Evolutionary conservation across 2,797 vertebrate species (phyloP).

Genomic region (Myoxocephalus aenaeus): DNA sequence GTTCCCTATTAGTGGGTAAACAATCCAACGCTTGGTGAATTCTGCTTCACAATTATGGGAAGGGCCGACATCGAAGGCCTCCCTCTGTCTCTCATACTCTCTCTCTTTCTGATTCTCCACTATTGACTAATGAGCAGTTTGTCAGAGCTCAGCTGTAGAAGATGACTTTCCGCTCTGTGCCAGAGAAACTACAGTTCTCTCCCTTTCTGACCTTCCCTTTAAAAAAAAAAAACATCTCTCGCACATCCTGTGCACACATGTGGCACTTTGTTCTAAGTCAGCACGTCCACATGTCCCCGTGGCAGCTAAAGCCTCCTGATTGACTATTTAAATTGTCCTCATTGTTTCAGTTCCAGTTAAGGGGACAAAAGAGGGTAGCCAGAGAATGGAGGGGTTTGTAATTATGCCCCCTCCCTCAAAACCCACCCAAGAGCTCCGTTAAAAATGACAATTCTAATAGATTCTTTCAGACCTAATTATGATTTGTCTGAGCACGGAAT

Average conservation of each 20-base stretch:
- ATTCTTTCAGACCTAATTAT: conserved; percentile 85
- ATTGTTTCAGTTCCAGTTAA: conserved; percentile 77
- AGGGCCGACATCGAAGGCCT: no score
- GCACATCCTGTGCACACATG: conserved; percentile 20
- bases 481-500: conserved; percentile 80
- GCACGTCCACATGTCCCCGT: conserved; percentile 56
- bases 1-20: no score
- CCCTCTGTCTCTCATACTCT: not conserved
- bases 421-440: conserved; percentile 67
- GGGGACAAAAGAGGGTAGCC: conserved; percentile 71
- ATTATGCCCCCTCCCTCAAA: conserved; percentile 65
- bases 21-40: no score
- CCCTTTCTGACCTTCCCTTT: conserved; percentile 16
- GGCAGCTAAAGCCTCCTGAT: conserved; percentile 66
- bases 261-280: conserved; percentile 48
- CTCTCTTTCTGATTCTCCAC: conserved; percentile 23
- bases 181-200: conserved; percentile 34
- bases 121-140: conserved; percentile 51
- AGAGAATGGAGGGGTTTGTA: conserved; percentile 75
- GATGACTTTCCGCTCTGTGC: conserved; percentile 45
- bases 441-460: conserved; percentile 84
- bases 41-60: no score
- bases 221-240: conserved; percentile 3
- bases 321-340: conserved; percentile 76
- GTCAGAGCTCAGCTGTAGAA: conserved; percentile 32